A percentile compares a stretch with the other conserved stretches of the same genome.
phyloP scores from a whole-genome alignment of 2,113 vertebrate species.

The Haliaeetus leucogaster region DNA sequence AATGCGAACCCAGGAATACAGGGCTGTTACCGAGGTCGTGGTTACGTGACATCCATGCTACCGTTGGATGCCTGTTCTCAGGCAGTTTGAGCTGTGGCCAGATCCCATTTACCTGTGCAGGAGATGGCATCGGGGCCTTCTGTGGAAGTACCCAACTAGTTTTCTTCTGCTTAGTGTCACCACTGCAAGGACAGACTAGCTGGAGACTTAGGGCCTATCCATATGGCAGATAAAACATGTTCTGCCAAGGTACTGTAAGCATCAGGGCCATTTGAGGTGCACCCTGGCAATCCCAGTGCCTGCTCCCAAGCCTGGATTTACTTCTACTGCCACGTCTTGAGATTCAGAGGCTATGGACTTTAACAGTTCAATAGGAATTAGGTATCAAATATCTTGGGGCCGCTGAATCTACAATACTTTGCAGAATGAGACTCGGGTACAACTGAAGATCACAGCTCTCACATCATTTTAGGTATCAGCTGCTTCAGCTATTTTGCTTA shows the following conservation, averaged over 20 bases:
- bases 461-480: background rate
- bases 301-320: background rate
- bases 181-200: background rate
- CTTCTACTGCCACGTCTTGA: background rate
- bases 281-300: background rate
- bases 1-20: fast-evolving
- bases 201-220: background rate
- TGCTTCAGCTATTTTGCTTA: background rate
- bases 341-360: background rate
- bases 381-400: background rate
- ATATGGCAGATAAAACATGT: background rate
- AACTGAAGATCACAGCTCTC: background rate
- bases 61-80: background rate
- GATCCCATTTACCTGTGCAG: background rate
- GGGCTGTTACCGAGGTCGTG: background rate
- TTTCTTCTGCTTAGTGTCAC: background rate
- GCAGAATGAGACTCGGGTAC: background rate
- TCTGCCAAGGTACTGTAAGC: conserved; percentile 3
- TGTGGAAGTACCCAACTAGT: background rate
- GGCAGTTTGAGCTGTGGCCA: background rate
- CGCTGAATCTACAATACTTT: background rate
- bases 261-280: background rate
- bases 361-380: background rate
- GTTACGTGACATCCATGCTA: fast-evolving
- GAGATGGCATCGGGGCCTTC: background rate